These are phyloP conservation scores for Pardalotus punctatus DNA, from an alignment of 2,113 vertebrate species.

Conservation along the genomic window DNA sequence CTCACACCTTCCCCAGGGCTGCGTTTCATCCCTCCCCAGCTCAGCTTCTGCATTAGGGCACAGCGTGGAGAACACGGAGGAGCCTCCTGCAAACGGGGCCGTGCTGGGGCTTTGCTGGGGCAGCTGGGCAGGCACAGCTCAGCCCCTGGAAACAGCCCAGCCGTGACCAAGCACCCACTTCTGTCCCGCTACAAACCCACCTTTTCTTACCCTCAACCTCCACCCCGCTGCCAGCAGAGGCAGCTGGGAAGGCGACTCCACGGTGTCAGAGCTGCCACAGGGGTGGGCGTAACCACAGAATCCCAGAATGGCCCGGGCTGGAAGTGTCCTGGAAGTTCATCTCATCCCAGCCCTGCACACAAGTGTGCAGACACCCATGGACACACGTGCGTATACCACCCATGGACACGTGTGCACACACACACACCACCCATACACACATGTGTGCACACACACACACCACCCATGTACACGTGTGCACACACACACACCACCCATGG, in stretches of 20 bases:
- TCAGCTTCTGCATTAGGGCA: not conserved
- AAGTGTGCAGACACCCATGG: not conserved
- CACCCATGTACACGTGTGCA: too few species aligned
- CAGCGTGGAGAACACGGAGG: fast-evolving
- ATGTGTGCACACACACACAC: too few species aligned
- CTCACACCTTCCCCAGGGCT: not conserved
- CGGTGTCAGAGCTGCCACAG: fast-evolving
- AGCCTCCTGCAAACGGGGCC: not conserved
- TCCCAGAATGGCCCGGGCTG: not conserved
- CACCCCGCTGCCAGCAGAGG: not conserved
- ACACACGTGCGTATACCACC: too few species aligned
- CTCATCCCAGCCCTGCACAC: not conserved
- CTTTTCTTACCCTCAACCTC: not conserved
- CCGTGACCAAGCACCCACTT: too few species aligned
- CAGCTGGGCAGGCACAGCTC: not conserved
- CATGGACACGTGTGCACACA: too few species aligned
- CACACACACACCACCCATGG: too few species aligned
- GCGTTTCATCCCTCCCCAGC: not conserved
- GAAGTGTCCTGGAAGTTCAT: not conserved
- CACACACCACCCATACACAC: too few species aligned
- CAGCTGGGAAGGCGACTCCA: not conserved
- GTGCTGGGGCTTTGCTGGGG: not conserved
- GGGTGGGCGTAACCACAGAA: not conserved
- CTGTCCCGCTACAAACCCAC: not conserved
- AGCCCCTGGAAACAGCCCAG: too few species aligned